Evolutionary conservation across 1,140 invertebrate genomes (phyloP).

Genomic region (Mesaphorura yosii): DNA sequence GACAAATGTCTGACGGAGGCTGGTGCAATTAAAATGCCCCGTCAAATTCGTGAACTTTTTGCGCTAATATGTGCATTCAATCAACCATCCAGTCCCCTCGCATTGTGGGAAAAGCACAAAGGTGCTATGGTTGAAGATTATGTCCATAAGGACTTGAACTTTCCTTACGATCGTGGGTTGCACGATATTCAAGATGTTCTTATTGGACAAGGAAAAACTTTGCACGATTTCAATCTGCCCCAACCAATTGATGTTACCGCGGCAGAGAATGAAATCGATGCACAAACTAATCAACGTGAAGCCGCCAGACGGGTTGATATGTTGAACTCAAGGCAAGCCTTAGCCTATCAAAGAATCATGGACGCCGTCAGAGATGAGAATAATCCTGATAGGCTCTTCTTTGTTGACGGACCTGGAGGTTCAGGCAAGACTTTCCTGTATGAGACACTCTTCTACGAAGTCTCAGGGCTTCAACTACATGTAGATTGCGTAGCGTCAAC

Average conservation of each 20-base stretch:
- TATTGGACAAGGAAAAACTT: constrained; percentile 1
- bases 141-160: background rate
- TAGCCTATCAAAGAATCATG: constrained; percentile 2
- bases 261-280: background rate
- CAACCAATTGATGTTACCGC: background rate
- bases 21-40: constrained; percentile 11
- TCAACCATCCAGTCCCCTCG: constrained; percentile 11
- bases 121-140: constrained; percentile 17
- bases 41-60: constrained; percentile 33
- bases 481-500: constrained; percentile 19
- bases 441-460: background rate
- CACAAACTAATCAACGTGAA: background rate
- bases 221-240: constrained; percentile 1
- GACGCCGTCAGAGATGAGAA: background rate
- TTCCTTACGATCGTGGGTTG: constrained; percentile 1
- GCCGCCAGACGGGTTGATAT: background rate
- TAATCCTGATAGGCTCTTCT: background rate
- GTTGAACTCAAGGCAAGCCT: background rate
- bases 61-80: constrained; percentile 23
- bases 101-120: constrained; percentile 22
- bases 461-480: background rate
- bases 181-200: constrained; percentile 5
- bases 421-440: constrained; percentile 19
- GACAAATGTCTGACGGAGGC: constrained; percentile 25
- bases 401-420: constrained; percentile 7